A percentile compares a stretch with the other conserved stretches of the same genome.
phyloP scores from a whole-genome alignment of 37 sponge, comb jelly and placozoan species.

The Agelas oroides region DNA sequence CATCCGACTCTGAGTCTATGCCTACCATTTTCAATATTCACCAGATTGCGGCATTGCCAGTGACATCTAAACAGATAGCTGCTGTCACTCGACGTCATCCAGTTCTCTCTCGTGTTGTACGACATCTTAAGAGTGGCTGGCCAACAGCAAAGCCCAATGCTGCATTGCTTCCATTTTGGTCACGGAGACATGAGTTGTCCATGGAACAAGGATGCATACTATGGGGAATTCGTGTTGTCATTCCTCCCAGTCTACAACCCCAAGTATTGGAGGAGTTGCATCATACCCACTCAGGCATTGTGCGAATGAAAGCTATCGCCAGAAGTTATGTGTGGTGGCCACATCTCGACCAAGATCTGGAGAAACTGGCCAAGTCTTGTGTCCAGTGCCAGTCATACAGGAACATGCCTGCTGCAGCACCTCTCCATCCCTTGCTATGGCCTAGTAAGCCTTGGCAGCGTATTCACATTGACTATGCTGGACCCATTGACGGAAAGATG shows the following conservation, averaged over 20 bases:
- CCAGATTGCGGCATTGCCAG: constrained; percentile 1
- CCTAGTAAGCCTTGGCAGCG: constrained; percentile 32
- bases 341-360: constrained; percentile 23
- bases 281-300: constrained; percentile 21
- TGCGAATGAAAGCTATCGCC: constrained; percentile 22
- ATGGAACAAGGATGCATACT: constrained; percentile 9
- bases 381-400: background rate
- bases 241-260: background rate
- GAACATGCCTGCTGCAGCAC: constrained; percentile 11
- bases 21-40: background rate
- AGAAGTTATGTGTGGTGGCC: constrained; percentile 56
- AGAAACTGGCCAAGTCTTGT: constrained; percentile 13
- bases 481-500: constrained; percentile 25
- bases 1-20: too few species aligned
- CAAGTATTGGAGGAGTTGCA: background rate
- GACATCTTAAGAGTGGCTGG: constrained; percentile 30
- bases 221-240: constrained; percentile 27
- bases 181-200: background rate
- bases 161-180: too few species aligned
- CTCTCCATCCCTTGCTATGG: constrained; percentile 41
- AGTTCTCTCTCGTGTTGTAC: too few species aligned
- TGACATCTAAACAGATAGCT: constrained; percentile 19
- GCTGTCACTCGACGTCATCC: constrained; percentile 19
- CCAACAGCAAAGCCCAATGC: too few species aligned
- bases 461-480: constrained; percentile 45